Base-by-base conservation (phyloP, 1,140 invertebrate genomes). In the Gryon sp. region DNA sequence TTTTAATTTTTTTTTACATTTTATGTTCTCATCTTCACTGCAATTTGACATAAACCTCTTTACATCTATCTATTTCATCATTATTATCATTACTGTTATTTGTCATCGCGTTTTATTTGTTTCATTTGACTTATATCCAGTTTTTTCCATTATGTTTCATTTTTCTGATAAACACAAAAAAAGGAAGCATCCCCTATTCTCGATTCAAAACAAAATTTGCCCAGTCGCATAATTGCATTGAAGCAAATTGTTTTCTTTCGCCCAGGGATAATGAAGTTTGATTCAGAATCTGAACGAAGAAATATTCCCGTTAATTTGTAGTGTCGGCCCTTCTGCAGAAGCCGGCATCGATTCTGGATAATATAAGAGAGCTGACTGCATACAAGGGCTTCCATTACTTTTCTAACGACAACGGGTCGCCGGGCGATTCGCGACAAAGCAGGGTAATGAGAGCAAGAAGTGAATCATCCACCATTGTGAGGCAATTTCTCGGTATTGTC, bases 381-480 rank as follows among this genome's bases (percentile, higher is more conserved):
- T 76, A 52, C 69, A 76, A 76, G 76, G 69, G 79, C 72, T 78
- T 76, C 68, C 72, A 75, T 80, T 80, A 77, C 79, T 80, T 80
- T 76, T 78, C 72, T 76, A 76, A 78, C 70, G 79, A 80, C 79
- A 80, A 78, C 79, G 60, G 70, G 60, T 60, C 70, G 62, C 63
- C 30, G 26, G 72, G 60, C 73, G 65, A 75, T 62, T 50, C 68
- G 70, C 72, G 79, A 80, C 79, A 80, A 80, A 72, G 79, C 79
- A 70, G 63, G 76, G 76, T 80, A 80, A 80, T 80, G 79, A 80
- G 79, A 80, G 76, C 79, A 78, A 79, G 74, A 76, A 78, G 76
- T 72, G 72, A 80, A 80, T 78, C 78, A 80, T 74, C 75, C 38
- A 26, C 75, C 66, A 80, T 80, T 80, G 79, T 80, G 36, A 60